Base-by-base conservation (phyloP, 2,113 vertebrate species). In the Indri indri region DNA sequence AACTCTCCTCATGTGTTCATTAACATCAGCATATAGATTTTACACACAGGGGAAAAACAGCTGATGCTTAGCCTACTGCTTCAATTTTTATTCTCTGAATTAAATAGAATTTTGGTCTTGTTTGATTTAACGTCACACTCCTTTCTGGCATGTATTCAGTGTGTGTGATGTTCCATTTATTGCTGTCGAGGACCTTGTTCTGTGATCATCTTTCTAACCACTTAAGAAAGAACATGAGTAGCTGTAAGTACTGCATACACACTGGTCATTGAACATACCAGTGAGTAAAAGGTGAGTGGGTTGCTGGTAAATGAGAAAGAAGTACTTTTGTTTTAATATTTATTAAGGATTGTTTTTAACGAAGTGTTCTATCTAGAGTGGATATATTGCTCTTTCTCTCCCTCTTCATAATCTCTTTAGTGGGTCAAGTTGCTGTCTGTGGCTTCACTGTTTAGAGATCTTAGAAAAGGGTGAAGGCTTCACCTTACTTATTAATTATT, bases 311-410 rank as follows among this genome's bases (percentile, higher is more conserved):
- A 88, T 85, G 87, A 93, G 90, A 88, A 84, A 95, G 61, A 95
- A 90, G 95, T 63, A 85, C 84, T 47, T 97, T 94, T 96, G 87
- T 93, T 96, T 97, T 85, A 96, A 34, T 95, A 79, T 93, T 96
- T 96, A 94, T 83, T 79, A 73, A 97, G 84, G 87, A 88, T 94
- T 92, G 65, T 92, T 96, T 95, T 96, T 88, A 97, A 96, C 90
- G 74, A 96, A 95, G 84, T 91, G 80, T 76, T 95, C 63, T 63
- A 25, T 92, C 52, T 61, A n/a, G 65, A 97, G 88, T 88, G 23
- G 86, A 89, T 91, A 76, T 32, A 65, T 30, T 77, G 59, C 70
- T 89, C 77, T 90, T 96, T 93, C 50, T 90, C 84, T 93, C 27
- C 68, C 88, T 97, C 93, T 92, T 95, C 83, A 76, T 73, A 92